Evolutionary conservation across 2,888 invertebrate genomes (phyloP), one percentile per base, ranked within the genome.

Genomic region (Ophion ventricosus): DNA sequence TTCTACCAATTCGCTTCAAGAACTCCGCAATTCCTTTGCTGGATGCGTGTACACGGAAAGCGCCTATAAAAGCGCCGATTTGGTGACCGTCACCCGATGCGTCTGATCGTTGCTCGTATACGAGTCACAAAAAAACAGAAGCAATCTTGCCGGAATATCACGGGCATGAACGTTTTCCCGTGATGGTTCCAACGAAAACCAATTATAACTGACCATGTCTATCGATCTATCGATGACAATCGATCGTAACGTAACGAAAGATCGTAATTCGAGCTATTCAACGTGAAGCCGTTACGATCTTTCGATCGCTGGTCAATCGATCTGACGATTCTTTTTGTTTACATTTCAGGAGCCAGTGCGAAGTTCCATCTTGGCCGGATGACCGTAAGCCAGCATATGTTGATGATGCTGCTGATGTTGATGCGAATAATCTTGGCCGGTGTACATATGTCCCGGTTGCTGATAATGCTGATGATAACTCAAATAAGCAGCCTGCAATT

Each of bases 341-440:
- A 79, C 80, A 80, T 81, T 88, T 91, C 88, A 91, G 86, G 88
- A 90, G 84, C 87, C 87, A 49, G 87, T 87, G 81, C 88, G 88
- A 79, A 89, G 88, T 77, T 89, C 88, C 83, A 90, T 86, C 86
- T 90, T 89, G 73, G 85, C 61, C 79, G 82, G 76, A 56, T 89
- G 87, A 1, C 84, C 87, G 72, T 90, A 90, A 49, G 49, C 78
- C 20, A 88, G 85, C 56, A 88, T 80, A 49, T 75, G 82, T 54
- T 88, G 87, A 11, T 86, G 85, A 43, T 88, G 88, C 1, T 66
- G 88, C n/a, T 84, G 89, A 20, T 89, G 87, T 54, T 85, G 87
- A 63, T 63, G 77, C 57, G 73, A 81, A 59, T 85, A 82, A n/a
- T 88, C 77, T 17, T 85, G 85, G 80, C 64, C 78, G 35, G 83